These are phyloP conservation scores for Chelonus formosanus DNA, from an alignment of 2,888 invertebrate genomes.

Conservation along the genomic window DNA sequence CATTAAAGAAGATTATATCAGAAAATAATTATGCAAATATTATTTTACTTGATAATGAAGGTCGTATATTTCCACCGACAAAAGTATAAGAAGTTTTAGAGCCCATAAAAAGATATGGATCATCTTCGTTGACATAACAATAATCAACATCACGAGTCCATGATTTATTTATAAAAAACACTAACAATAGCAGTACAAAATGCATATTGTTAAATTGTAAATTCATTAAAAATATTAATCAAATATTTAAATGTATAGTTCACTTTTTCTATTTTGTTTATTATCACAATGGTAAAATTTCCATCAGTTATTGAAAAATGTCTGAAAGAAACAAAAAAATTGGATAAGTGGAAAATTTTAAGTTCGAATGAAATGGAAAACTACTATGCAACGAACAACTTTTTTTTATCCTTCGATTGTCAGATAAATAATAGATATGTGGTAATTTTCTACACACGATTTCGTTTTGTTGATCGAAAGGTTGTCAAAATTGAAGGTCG, in stretches of 20 bases:
- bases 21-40: not conserved
- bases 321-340: no score
- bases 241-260: no score
- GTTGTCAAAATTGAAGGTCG: conserved; percentile 36
- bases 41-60: conserved; percentile 73
- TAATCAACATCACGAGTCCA: conserved; percentile 60
- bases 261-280: no score
- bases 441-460: no score
- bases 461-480: conserved; percentile 33
- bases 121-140: conserved; percentile 71
- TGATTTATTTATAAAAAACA: conserved; percentile 37
- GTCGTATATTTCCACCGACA: conserved; percentile 69
- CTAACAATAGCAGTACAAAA: conserved; percentile 11
- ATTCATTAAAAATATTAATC: no score
- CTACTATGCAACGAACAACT: no score
- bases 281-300: no score
- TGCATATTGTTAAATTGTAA: no score
- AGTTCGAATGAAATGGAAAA: no score
- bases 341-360: no score
- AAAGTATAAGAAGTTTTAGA: conserved; percentile 82
- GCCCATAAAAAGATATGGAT: conserved; percentile 75
- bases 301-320: no score
- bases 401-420: not conserved
- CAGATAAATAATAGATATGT: no score
- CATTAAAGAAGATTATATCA: not conserved